Base-by-base conservation (phyloP, 2,888 invertebrate species). In the Ophioninae sp. region DNA sequence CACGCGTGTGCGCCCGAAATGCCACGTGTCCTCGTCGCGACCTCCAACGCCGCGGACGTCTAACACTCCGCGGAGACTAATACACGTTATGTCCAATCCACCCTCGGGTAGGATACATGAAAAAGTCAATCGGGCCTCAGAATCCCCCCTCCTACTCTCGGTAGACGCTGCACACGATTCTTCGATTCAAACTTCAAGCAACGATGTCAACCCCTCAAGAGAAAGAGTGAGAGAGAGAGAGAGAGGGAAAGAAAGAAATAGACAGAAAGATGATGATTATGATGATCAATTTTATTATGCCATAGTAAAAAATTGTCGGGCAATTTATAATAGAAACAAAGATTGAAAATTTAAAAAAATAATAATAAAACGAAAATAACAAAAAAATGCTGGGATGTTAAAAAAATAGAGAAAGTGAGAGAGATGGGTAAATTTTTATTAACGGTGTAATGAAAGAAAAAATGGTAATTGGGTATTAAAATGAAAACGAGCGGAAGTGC, bases 11-110 rank as follows among this genome's bases (percentile, higher is more conserved):
- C 39, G 39, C 39, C 39, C 7, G 50, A 21, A 50, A 39, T 77
- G 83, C 64, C 83, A 81, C 83, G 83, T 81, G 83, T 59, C 78
- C 69, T 50, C 56, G 23, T 77, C 70, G 83, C 64, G 44, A 69
- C 77, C 80, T 77, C 62, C n/a, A 50, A 37, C 50, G 39, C 30
- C 64, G 64, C n/a, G n/a, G 30, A 64, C 23, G 74, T 74, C 23
- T 23, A 61, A 39, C 39, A 70, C 78, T 70, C 83, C 69, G 74
- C 81, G 69, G 81, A 81, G 81, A 83, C 83, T 80, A 81, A 83
- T 78, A 78, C 67, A 77, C 74, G 56, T 68, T 57, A 77, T 64
- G 68, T 44, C 65, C 56, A 8, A n/a, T 72, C 30, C 69, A 61
- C 81, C 77, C 67, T 17, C 69, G 20, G 10, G 17, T 41, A 41